These are phyloP conservation scores for Acanthisitta chloris DNA, from an alignment of 2,113 vertebrate species.

Conservation along the genomic window DNA sequence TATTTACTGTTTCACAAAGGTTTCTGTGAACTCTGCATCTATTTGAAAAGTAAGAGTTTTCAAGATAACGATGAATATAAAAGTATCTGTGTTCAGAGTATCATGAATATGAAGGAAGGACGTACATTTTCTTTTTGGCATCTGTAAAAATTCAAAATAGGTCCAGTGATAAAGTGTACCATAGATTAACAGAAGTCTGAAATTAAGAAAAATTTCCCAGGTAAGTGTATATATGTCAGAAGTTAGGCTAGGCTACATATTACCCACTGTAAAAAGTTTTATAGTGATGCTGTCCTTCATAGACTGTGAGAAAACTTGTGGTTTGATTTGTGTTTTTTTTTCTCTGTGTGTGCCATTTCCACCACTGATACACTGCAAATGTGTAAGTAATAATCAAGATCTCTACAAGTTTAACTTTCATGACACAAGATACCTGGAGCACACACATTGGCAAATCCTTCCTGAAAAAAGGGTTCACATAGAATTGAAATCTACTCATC, in stretches of 20 bases:
- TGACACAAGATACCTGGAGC: background rate
- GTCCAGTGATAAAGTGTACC: background rate
- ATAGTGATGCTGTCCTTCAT: background rate
- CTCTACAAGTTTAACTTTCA: background rate
- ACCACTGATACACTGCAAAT: background rate
- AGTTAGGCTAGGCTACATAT: background rate
- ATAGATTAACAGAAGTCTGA: background rate
- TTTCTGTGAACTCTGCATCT: background rate
- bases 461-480: background rate
- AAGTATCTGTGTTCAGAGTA: background rate
- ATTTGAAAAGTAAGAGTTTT: background rate
- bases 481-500: background rate
- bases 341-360: background rate
- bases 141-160: background rate
- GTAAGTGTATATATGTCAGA: background rate
- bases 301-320: background rate
- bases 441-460: background rate
- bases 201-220: background rate
- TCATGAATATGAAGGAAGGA: background rate
- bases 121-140: background rate
- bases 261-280: background rate
- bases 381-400: background rate
- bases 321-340: background rate
- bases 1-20: background rate
- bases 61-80: background rate